phyloP scores from a whole-genome alignment of 2,797 vertebrate species.

The Enteromius anoplus region DNA sequence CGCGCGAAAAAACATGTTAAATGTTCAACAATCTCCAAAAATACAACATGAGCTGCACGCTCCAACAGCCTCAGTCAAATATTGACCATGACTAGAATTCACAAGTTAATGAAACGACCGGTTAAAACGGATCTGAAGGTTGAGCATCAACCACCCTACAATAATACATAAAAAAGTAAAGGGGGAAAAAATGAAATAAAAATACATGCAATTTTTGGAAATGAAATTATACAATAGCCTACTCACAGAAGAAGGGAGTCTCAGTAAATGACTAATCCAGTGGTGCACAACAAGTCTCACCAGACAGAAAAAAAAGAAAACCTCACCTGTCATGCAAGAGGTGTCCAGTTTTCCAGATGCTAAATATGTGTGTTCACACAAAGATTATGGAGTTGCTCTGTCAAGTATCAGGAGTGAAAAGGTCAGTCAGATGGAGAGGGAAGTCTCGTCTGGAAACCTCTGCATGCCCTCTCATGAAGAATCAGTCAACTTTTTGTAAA shows the following conservation, averaged over 20 bases:
- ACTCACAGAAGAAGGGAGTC: background rate
- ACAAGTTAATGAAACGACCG: slow-evolving; percentile 9
- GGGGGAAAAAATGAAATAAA: background rate
- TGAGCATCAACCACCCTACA: background rate
- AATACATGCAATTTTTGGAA: background rate
- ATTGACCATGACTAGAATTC: slow-evolving; percentile 26
- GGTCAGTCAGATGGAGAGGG: background rate
- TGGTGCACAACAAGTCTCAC: background rate
- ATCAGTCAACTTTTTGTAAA: slow-evolving; percentile 18
- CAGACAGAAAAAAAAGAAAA: background rate
- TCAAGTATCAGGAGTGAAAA: background rate
- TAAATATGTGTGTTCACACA: background rate
- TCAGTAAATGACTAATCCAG: background rate
- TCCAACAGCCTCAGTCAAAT: slow-evolving; percentile 16
- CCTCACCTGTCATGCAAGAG: slow-evolving; percentile 37
- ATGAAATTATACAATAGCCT: background rate
- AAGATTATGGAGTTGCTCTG: background rate
- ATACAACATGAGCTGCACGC: background rate
- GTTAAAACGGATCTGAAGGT: background rate
- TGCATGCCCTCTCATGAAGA: slow-evolving; percentile 8
- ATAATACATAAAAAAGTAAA: background rate
- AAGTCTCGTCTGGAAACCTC: background rate
- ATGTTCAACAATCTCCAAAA: background rate
- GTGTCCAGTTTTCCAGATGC: slow-evolving; percentile 30
- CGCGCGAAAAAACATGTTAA: background rate